phyloP scores from a whole-genome alignment of 2,888 invertebrate genomes.

The Scaptomyza caliginosa region DNA sequence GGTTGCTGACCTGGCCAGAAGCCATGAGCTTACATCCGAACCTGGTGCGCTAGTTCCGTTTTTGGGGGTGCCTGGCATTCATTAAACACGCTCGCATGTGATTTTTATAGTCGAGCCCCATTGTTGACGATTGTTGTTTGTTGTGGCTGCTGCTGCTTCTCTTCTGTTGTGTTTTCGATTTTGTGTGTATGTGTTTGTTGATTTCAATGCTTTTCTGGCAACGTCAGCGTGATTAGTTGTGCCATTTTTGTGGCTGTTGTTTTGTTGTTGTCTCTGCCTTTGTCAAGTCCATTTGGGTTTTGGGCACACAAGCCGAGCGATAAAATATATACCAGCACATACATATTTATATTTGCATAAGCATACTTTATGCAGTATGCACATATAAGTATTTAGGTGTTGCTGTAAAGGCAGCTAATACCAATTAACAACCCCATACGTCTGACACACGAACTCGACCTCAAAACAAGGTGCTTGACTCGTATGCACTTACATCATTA shows the following conservation, averaged over 20 bases:
- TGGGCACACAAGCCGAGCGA: conserved; percentile 13
- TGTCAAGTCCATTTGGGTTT: conserved; percentile 36
- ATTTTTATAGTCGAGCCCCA: conserved; percentile 41
- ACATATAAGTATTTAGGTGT: background rate
- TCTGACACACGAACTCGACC: conserved; percentile 62
- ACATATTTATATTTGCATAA: background rate
- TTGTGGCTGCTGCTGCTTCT: conserved; percentile 23
- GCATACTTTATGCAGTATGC: background rate
- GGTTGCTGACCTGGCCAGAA: background rate
- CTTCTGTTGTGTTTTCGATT: conserved; percentile 31
- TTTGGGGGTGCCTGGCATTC: conserved; percentile 28
- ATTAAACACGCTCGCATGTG: conserved; percentile 53
- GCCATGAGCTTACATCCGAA: conserved; percentile 8
- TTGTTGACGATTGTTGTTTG: conserved; percentile 41
- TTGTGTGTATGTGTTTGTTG: conserved; percentile 28
- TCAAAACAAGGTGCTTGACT: conserved; percentile 62
- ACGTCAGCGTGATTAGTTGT: conserved; percentile 73
- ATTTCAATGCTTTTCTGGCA: conserved; percentile 61
- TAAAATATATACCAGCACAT: background rate
- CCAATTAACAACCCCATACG: conserved; percentile 61
- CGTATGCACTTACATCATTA: conserved; percentile 71
- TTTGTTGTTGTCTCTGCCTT: conserved; percentile 27
- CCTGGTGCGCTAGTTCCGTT: conserved; percentile 22
- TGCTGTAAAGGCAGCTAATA: conserved; percentile 40
- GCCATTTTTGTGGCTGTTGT: conserved; percentile 49